Conservation (phyloP, 2,888 invertebrate species). For the Deilephila porcellus region DNA sequence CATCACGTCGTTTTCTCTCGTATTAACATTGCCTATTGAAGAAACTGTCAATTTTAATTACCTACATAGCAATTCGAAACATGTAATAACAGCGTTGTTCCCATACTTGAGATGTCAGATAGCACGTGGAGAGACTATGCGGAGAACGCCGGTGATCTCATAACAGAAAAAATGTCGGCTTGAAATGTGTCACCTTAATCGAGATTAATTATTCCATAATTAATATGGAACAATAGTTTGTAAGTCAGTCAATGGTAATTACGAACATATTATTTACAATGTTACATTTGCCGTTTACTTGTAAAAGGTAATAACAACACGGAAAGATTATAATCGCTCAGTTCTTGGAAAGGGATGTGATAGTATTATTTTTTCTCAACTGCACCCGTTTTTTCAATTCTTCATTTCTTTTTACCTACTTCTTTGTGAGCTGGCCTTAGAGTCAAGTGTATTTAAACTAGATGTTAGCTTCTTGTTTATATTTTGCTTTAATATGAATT, state of each 20-base stretch:
- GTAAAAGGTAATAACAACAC: neutral
- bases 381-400: too few relatives aligned
- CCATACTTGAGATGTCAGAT: neutral
- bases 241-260: neutral
- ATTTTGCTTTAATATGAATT: too few relatives aligned
- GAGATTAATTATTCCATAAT: neutral
- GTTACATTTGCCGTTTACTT: neutral
- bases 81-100: neutral
- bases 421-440: too few relatives aligned
- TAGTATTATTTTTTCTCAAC: too few relatives aligned
- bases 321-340: neutral
- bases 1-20: too few relatives aligned
- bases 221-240: neutral
- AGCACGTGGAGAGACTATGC: neutral
- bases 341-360: too few relatives aligned
- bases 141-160: neutral
- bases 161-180: neutral
- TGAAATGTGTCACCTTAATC: neutral
- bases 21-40: neutral
- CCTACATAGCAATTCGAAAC: neutral
- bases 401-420: too few relatives aligned
- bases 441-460: too few relatives aligned
- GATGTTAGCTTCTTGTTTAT: too few relatives aligned
- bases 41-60: slow-evolving; percentile 1
- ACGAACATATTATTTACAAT: neutral